Percentiles rank a stretch among this genome's conserved stretches.
Evolutionary conservation across 2,797 vertebrate genomes (phyloP).

Genomic region (Gambusia yucatana): DNA sequence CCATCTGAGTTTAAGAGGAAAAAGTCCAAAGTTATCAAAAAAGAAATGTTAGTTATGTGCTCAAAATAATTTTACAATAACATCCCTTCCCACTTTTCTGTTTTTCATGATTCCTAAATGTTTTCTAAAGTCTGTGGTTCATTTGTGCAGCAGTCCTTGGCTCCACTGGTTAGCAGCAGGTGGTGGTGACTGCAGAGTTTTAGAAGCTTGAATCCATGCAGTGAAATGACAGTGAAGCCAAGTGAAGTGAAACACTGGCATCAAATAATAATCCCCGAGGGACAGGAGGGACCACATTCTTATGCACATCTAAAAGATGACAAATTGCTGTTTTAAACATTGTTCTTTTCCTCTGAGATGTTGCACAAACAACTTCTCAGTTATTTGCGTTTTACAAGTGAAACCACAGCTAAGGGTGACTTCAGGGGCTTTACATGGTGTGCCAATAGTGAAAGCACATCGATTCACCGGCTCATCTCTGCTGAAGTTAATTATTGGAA

Average conservation of each 20-base stretch:
- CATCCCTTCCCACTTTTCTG: constrained; percentile 3
- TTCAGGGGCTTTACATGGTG: constrained; percentile 5
- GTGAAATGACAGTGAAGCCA: constrained; percentile 20
- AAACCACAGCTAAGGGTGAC: constrained; percentile 16
- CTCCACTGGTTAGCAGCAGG: constrained; percentile 26
- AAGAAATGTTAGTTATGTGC: neutral
- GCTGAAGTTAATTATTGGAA: constrained; percentile 47
- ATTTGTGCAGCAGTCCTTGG: constrained; percentile 11
- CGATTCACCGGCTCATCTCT: constrained; percentile 55
- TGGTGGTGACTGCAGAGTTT: constrained; percentile 13
- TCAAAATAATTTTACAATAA: constrained; percentile 13
- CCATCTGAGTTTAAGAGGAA: neutral
- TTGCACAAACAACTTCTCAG: neutral
- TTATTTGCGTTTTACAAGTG: neutral
- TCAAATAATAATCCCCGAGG: constrained; percentile 2
- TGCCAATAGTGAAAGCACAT: constrained; percentile 53
- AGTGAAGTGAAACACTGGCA: constrained; percentile 14
- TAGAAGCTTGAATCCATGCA: constrained; percentile 18
- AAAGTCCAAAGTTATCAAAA: neutral
- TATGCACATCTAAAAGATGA: constrained; percentile 9
- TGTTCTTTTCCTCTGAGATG: neutral
- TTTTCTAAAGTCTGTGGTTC: constrained; percentile 20
- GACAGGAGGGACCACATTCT: constrained; percentile 1
- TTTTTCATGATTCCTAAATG: constrained; percentile 19
- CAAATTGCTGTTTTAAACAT: constrained; percentile 2